phyloP scores from a whole-genome alignment of 2,113 vertebrate genomes.

The Oceanites oceanicus region DNA sequence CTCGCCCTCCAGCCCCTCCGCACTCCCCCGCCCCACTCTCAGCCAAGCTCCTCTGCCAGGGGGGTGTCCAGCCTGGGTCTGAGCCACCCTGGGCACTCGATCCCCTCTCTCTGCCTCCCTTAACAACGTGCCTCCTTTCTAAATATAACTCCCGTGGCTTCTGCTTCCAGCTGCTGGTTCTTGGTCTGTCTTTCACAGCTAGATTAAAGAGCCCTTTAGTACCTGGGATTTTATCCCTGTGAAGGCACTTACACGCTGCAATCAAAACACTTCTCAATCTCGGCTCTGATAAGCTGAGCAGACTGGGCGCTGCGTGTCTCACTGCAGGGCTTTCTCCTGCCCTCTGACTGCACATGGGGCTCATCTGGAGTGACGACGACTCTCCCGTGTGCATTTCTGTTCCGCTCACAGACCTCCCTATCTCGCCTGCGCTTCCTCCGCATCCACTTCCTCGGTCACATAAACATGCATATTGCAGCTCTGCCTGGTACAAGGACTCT shows the following conservation, averaged over 20 bases:
- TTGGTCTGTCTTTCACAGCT: not conserved
- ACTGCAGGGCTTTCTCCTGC: not conserved
- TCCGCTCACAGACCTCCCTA: not conserved
- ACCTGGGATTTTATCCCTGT: not conserved
- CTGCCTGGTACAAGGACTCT: not conserved
- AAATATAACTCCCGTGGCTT: not conserved
- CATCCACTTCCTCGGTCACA: not conserved
- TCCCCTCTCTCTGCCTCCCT: not conserved
- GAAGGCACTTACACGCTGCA: not conserved
- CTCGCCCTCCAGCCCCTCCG: not conserved
- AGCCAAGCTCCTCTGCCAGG: not conserved
- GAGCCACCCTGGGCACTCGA: accelerated
- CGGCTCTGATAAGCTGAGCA: not conserved
- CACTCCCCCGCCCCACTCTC: not conserved
- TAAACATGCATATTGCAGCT: not conserved
- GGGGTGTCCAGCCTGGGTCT: not conserved
- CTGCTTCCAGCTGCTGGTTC: not conserved
- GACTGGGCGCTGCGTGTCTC: not conserved
- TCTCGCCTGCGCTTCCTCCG: not conserved
- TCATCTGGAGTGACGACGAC: not conserved
- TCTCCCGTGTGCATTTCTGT: not conserved
- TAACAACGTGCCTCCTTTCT: not conserved
- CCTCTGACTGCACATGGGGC: accelerated
- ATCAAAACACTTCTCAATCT: constrained; percentile 13
- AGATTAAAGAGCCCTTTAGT: constrained; percentile 11